Conservation (phyloP, 2,888 invertebrate genomes). For the Pheosia gnoma region DNA sequence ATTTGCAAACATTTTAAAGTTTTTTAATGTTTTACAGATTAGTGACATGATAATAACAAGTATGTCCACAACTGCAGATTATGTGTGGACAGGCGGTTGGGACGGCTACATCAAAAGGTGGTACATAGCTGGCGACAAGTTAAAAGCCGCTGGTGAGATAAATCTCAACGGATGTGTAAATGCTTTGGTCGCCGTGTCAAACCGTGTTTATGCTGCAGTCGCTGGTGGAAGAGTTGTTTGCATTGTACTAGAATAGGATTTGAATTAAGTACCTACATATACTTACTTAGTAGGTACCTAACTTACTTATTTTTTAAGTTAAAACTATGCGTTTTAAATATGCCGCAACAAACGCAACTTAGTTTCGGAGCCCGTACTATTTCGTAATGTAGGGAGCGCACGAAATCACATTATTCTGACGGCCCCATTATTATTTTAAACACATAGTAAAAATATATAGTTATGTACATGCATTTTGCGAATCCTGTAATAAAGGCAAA, state of each 20-base stretch:
- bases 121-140: slow-evolving; percentile 60
- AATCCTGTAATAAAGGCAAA: too few relatives aligned
- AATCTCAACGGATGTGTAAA: slow-evolving; percentile 68
- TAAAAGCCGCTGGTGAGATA: slow-evolving; percentile 65
- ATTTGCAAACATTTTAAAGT: too few relatives aligned
- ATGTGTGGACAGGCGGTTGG: slow-evolving; percentile 83
- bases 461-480: too few relatives aligned
- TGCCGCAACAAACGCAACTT: too few relatives aligned
- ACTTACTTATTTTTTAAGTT: too few relatives aligned
- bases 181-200: slow-evolving; percentile 50
- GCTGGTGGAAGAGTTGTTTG: slow-evolving; percentile 59
- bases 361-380: too few relatives aligned
- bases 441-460: too few relatives aligned
- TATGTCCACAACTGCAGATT: slow-evolving; percentile 66
- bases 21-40: slow-evolving; percentile 51
- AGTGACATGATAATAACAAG: slow-evolving; percentile 81
- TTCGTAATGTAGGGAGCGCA: too few relatives aligned
- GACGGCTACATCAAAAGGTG: slow-evolving; percentile 80
- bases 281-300: too few relatives aligned
- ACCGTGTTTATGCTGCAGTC: slow-evolving; percentile 56
- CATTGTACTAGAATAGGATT: slow-evolving; percentile 35
- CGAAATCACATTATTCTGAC: too few relatives aligned
- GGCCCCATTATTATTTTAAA: too few relatives aligned
- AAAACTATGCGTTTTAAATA: too few relatives aligned
- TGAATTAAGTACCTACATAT: not conserved